Evolutionary conservation across 2,797 vertebrate genomes (phyloP).

Genomic region (Bovichtus variegatus): DNA sequence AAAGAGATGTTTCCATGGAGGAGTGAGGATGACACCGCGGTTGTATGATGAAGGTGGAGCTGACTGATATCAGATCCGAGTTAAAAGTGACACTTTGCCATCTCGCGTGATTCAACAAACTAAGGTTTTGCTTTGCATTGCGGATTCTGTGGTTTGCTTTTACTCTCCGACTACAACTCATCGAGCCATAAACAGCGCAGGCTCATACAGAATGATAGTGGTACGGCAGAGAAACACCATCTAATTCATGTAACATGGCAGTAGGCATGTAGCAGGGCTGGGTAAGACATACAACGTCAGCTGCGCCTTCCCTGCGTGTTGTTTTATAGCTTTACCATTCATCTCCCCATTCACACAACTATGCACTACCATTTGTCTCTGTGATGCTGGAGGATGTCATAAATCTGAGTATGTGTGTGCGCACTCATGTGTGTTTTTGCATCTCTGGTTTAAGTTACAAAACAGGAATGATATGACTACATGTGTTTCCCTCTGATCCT

Average conservation of each 20-base stretch:
- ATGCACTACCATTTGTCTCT: slow-evolving; percentile 74
- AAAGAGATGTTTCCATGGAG: slow-evolving; percentile 25
- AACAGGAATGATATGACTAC: slow-evolving; percentile 48
- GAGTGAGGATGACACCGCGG: slow-evolving; percentile 32
- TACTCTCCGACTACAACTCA: not conserved
- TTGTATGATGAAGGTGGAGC: slow-evolving; percentile 20
- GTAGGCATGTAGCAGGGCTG: slow-evolving; percentile 38
- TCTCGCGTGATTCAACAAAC: not conserved
- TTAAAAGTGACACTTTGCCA: not conserved
- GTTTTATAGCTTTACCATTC: slow-evolving; percentile 65
- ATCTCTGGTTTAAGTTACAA: slow-evolving; percentile 59
- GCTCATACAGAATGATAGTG: slow-evolving; percentile 24
- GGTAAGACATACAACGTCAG: slow-evolving; percentile 61
- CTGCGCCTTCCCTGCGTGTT: slow-evolving; percentile 46
- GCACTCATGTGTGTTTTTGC: slow-evolving; percentile 17
- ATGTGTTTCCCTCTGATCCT: slow-evolving; percentile 24
- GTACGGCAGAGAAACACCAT: slow-evolving; percentile 53
- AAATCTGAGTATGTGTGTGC: slow-evolving; percentile 65
- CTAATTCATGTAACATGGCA: slow-evolving; percentile 47
- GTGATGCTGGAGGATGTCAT: slow-evolving; percentile 71
- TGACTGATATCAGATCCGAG: slow-evolving; percentile 5
- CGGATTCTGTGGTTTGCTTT: slow-evolving; percentile 15
- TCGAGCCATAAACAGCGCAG: slow-evolving; percentile 42
- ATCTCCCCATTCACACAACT: slow-evolving; percentile 73
- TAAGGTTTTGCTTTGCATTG: not conserved